Percentiles rank a stretch among this genome's conserved stretches.
Evolutionary conservation across 2,888 invertebrate species (phyloP).

Genomic region (Parelbella ahira): DNA sequence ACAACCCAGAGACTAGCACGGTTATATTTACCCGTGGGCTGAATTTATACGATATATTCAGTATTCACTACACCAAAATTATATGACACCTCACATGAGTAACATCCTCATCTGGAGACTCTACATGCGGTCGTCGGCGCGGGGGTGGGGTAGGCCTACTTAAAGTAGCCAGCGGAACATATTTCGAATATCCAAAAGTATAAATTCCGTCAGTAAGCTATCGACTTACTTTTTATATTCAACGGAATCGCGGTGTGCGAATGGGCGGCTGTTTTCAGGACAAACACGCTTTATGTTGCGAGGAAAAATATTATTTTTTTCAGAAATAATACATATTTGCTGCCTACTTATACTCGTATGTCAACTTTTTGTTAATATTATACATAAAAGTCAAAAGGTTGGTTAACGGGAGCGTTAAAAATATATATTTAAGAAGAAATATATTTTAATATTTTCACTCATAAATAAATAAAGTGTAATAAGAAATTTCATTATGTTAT

Average conservation of each 20-base stretch:
- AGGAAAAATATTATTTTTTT: constrained; percentile 32
- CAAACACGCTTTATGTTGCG: constrained; percentile 59
- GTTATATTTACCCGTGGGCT: constrained; percentile 77
- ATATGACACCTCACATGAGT: constrained; percentile 42
- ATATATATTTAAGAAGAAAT: too few relatives aligned
- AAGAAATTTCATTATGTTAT: too few relatives aligned
- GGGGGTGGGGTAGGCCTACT: constrained; percentile 36
- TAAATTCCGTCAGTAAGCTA: constrained; percentile 78
- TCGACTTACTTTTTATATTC: constrained; percentile 81
- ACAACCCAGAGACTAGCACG: constrained; percentile 74
- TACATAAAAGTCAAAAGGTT: too few relatives aligned
- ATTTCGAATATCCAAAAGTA: constrained; percentile 80
- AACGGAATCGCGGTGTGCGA: constrained; percentile 63
- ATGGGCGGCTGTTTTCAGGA: constrained; percentile 73
- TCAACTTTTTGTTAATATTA: too few relatives aligned
- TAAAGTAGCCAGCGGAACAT: constrained; percentile 53
- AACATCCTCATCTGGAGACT: constrained; percentile 26
- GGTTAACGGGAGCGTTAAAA: too few relatives aligned
- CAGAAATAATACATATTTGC: too few relatives aligned
- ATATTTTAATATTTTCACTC: too few relatives aligned
- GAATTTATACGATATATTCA: constrained; percentile 78
- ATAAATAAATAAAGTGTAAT: too few relatives aligned
- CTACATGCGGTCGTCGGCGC: not conserved
- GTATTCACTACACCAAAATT: constrained; percentile 53
- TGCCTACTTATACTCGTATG: too few relatives aligned